Evolutionary conservation across 2,888 invertebrate species (phyloP).

Genomic region (Himalopsyche anomala): DNA sequence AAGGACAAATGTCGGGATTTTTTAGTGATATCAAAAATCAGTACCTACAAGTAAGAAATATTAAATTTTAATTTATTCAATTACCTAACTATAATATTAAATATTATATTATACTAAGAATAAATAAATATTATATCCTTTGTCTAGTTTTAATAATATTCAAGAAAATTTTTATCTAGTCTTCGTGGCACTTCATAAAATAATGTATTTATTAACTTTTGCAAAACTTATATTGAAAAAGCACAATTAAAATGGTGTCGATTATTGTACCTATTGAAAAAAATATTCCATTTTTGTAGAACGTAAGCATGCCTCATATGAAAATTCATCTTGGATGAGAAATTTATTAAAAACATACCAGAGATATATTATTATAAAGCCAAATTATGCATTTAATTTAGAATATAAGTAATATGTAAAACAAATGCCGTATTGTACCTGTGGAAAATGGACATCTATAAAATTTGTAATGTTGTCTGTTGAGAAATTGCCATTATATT

Average conservation of each 20-base stretch:
- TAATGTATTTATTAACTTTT: neutral
- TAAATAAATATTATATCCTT: too few species aligned
- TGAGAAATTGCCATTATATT: neutral
- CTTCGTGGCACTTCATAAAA: too few species aligned
- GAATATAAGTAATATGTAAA: neutral
- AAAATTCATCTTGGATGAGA: too few species aligned
- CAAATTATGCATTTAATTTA: slow-evolving; percentile 16
- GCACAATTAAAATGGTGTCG: slow-evolving; percentile 19
- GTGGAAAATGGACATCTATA: neutral
- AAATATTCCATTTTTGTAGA: slow-evolving; percentile 24
- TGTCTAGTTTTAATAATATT: too few species aligned
- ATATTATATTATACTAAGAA: too few species aligned
- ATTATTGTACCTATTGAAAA: slow-evolving; percentile 21
- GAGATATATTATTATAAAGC: slow-evolving; percentile 16
- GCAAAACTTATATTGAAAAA: neutral
- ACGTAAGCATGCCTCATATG: neutral
- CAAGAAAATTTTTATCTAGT: too few species aligned
- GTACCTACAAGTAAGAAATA: neutral
- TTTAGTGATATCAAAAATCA: slow-evolving; percentile 13
- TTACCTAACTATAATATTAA: too few species aligned
- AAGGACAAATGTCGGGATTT: neutral
- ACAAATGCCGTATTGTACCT: slow-evolving; percentile 16
- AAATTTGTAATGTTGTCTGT: slow-evolving; percentile 1
- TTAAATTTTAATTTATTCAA: neutral
- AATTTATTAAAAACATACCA: neutral